Evolutionary conservation across 2,113 vertebrate genomes (phyloP).

Genomic region (Emydura subglobosa): DNA sequence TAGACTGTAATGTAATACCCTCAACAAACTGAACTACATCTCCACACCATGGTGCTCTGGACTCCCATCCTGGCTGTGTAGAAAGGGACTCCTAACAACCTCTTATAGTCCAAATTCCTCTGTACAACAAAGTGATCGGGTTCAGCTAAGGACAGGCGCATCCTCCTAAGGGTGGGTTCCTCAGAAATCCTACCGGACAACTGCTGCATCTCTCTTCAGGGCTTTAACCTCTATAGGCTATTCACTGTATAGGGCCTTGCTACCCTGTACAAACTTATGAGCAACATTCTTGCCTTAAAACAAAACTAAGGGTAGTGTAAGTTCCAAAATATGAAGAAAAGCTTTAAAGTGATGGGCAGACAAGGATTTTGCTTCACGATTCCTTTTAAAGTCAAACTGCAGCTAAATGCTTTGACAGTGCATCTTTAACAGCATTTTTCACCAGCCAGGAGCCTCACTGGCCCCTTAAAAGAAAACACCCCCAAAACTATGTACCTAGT

Average conservation of each 20-base stretch:
- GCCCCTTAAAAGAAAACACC: neutral
- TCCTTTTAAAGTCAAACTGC: neutral
- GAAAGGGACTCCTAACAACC: neutral
- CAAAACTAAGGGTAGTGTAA: accelerated
- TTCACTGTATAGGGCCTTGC: neutral
- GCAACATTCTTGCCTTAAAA: neutral
- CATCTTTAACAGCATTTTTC: neutral
- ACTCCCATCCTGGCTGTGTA: neutral
- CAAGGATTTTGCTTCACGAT: neutral
- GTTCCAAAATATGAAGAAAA: neutral
- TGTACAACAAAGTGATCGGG: neutral
- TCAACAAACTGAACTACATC: neutral
- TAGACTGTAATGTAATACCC: neutral
- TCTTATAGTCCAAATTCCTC: neutral
- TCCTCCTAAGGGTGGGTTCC: neutral
- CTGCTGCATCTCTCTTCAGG: neutral
- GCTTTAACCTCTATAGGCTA: neutral
- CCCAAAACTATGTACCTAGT: neutral
- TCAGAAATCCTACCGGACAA: neutral
- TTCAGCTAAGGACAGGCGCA: constrained; percentile 11
- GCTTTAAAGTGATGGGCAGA: neutral
- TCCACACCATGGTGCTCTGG: neutral
- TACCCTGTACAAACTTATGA: neutral
- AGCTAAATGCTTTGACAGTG: neutral
- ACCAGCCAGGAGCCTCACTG: neutral